A percentile compares a stretch with the other conserved stretches of the same genome.
These are phyloP conservation scores for Stegana nigrithorax DNA, from an alignment of 2,888 invertebrate species.

Conservation along the genomic window DNA sequence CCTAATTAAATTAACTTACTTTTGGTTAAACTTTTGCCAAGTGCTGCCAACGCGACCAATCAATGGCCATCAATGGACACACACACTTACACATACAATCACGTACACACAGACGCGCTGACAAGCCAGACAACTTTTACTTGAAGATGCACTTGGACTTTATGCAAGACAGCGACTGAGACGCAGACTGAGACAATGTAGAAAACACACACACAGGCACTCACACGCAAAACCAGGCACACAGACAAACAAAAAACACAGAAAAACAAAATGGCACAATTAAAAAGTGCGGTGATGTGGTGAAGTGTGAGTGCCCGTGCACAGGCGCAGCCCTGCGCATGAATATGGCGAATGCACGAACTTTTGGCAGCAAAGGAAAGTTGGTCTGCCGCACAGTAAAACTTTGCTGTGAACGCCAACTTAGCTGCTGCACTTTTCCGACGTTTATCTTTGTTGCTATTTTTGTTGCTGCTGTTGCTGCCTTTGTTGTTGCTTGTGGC, in stretches of 20 bases:
- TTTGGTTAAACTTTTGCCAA: background rate
- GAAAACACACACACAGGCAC: background rate
- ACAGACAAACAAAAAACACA: background rate
- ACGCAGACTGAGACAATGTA: background rate
- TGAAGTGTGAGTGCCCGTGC: too few relatives aligned
- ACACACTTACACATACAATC: background rate
- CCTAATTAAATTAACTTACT: slow-evolving; percentile 15
- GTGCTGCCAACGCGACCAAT: background rate
- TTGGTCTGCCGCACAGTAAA: background rate
- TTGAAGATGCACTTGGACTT: background rate
- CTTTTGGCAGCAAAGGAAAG: too few relatives aligned
- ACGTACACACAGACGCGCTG: too few relatives aligned
- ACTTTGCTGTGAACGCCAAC: background rate
- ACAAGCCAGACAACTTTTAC: too few relatives aligned
- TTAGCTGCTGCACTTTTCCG: background rate
- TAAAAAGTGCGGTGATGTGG: too few relatives aligned
- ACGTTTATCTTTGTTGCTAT: background rate
- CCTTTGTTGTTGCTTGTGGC: background rate
- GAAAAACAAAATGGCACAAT: background rate
- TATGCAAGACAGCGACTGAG: background rate
- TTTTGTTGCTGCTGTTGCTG: background rate
- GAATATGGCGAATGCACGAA: too few relatives aligned
- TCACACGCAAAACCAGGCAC: background rate
- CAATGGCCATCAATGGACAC: background rate
- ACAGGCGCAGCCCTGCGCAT: too few relatives aligned